A percentile compares a stretch with the other conserved stretches of the same genome.
phyloP scores from a whole-genome alignment of 2,888 invertebrate genomes.

The Meiosimyza decipiens region DNA sequence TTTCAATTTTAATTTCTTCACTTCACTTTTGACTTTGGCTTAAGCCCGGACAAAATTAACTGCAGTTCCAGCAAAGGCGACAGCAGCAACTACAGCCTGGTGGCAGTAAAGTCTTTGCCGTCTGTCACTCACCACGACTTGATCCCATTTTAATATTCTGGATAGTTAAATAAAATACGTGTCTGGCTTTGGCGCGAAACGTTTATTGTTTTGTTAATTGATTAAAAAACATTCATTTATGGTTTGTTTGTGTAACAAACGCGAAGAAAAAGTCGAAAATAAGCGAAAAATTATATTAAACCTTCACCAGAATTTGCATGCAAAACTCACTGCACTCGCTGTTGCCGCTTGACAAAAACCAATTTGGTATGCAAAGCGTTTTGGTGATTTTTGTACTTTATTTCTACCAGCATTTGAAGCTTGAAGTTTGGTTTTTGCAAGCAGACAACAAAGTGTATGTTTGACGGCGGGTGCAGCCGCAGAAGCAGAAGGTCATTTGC shows the following conservation, averaged over 20 bases:
- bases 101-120: slow-evolving; percentile 17
- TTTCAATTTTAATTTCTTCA: slow-evolving; percentile 18
- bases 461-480: not conserved
- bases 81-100: slow-evolving; percentile 24
- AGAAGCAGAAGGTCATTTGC: slow-evolving; percentile 38
- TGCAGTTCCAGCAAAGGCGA: not conserved
- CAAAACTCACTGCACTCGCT: slow-evolving; percentile 10
- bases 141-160: slow-evolving; percentile 68
- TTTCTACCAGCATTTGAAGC: slow-evolving; percentile 34
- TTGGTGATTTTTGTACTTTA: slow-evolving; percentile 35
- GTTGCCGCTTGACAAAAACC: slow-evolving; percentile 10
- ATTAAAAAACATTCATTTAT: slow-evolving; percentile 41
- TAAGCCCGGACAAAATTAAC: slow-evolving; percentile 11
- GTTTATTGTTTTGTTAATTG: slow-evolving; percentile 59
- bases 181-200: slow-evolving; percentile 56
- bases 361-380: slow-evolving; percentile 43
- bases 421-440: slow-evolving; percentile 25
- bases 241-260: slow-evolving; percentile 8
- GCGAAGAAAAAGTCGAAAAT: not conserved
- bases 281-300: not conserved
- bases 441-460: slow-evolving; percentile 34
- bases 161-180: slow-evolving; percentile 66
- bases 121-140: slow-evolving; percentile 43
- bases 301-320: slow-evolving; percentile 20
- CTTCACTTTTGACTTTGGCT: slow-evolving; percentile 12